Evolutionary conservation across 1,140 invertebrate species (phyloP).

Genomic region (Panonychus citri): DNA sequence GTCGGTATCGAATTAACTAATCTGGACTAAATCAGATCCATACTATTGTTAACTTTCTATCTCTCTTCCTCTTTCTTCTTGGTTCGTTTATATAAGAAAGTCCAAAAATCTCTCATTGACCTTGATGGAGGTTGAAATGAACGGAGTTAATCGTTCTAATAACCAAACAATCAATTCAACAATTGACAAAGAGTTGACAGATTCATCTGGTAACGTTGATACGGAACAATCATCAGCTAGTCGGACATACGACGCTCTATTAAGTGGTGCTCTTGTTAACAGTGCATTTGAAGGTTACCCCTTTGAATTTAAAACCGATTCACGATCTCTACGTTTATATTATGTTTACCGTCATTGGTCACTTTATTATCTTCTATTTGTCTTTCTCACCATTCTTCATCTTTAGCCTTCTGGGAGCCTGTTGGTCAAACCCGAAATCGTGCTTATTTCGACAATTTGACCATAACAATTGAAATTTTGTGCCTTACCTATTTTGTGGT

Average conservation of each 20-base stretch:
- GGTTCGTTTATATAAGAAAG: no score
- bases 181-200: no score
- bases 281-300: constrained; percentile 25
- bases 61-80: no score
- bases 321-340: constrained; percentile 16
- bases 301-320: constrained; percentile 22
- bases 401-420: constrained; percentile 25
- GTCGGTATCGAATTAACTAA: no score
- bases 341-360: constrained; percentile 16
- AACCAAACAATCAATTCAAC: no score
- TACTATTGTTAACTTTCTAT: no score
- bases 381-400: constrained; percentile 23
- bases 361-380: constrained; percentile 20
- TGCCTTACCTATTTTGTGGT: constrained; percentile 22
- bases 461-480: constrained; percentile 23
- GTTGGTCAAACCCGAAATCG: constrained; percentile 16
- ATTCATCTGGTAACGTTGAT: no score
- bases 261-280: constrained; percentile 17
- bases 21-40: no score
- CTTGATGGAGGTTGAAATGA: no score
- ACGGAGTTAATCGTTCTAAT: no score
- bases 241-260: neutral
- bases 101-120: no score
- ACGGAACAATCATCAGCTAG: no score
- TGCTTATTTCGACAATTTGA: constrained; percentile 7